A percentile compares a stretch with the other conserved stretches of the same genome.
phyloP scores from a whole-genome alignment of 2,888 invertebrate genomes.

The Quadroppia sp. region DNA sequence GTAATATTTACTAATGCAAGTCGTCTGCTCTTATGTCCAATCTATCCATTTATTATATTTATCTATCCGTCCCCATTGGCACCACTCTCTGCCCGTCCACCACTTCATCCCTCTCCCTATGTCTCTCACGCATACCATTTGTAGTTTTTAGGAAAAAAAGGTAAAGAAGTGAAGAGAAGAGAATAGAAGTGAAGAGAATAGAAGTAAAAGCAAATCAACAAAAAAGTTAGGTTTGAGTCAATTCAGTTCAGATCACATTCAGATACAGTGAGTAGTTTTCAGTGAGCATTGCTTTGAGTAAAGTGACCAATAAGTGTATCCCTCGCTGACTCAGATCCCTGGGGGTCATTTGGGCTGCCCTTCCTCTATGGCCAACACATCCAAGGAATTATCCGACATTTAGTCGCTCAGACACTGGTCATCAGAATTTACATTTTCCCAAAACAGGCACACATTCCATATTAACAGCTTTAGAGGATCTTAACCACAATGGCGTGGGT shows the following conservation, averaged over 20 bases:
- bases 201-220: neutral
- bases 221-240: neutral
- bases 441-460: neutral
- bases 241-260: slow-evolving; percentile 1
- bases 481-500: slow-evolving; percentile 20
- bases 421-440: slow-evolving; percentile 10
- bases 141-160: slow-evolving; percentile 15
- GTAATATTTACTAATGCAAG: slow-evolving; percentile 27
- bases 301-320: slow-evolving; percentile 32
- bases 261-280: slow-evolving; percentile 1
- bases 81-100: neutral
- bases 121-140: slow-evolving; percentile 21
- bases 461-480: neutral
- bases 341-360: slow-evolving; percentile 27
- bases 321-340: slow-evolving; percentile 32
- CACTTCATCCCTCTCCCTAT: neutral
- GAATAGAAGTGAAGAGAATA: neutral
- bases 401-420: neutral
- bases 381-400: slow-evolving; percentile 2
- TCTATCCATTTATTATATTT: slow-evolving; percentile 29
- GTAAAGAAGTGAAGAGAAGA: neutral
- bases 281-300: slow-evolving; percentile 1
- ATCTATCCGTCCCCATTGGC: slow-evolving; percentile 4
- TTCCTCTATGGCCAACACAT: slow-evolving; percentile 2
- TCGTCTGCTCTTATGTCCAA: slow-evolving; percentile 22